Evolutionary conservation across 2,888 invertebrate species (phyloP), one percentile per base, ranked within the genome.

Genomic region (Penaeus monodon): DNA sequence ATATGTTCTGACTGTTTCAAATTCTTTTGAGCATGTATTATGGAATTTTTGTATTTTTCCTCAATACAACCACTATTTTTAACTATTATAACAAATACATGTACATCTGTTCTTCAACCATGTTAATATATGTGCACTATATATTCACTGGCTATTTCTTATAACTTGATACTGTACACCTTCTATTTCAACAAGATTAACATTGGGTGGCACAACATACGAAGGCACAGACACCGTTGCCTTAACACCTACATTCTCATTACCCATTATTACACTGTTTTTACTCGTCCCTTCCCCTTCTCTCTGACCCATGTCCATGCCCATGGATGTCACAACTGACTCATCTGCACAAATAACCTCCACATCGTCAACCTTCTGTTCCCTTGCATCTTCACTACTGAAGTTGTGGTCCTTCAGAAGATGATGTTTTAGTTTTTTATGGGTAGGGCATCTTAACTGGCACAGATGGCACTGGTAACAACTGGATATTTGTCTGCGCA

Each of bases 201-300:
- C 81, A 81, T 81, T 81, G 29, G 81, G 81, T 24, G 81, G 81
- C n/a, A 79, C 79, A n/a, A 79, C 79, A 64, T 79, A 79, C 22
- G 79, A 57, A 22, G 79, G 79, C 29, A 79, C n/a, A 27, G 79
- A 79, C 63, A 79, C 24, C 2, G 79, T 64, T 49, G 79, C 14
- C 44, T 24, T 79, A 29, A 20, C 63, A 79, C 22, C 44, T 17
- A 49, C 49, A 44, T 44, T 77, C n/a, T 77, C 77, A 77, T 77
- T 77, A 44, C 49, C 76, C 44, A 76, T 76, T 76, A 44, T 44
- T 44, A 8, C 44, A 44, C 44, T 44, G 44, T 57, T 17, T 57
- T 57, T 57, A 17, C 57, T 57, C 17, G 57, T 57, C 14, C 57
- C 57, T 57, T 57, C 57, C 17, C 14, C 57, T 20, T 57, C 57